Percentiles rank a stretch among this genome's conserved stretches.
Evolutionary conservation across 2,888 invertebrate species (phyloP).

Genomic region (Scrobipalpa atriplicella): DNA sequence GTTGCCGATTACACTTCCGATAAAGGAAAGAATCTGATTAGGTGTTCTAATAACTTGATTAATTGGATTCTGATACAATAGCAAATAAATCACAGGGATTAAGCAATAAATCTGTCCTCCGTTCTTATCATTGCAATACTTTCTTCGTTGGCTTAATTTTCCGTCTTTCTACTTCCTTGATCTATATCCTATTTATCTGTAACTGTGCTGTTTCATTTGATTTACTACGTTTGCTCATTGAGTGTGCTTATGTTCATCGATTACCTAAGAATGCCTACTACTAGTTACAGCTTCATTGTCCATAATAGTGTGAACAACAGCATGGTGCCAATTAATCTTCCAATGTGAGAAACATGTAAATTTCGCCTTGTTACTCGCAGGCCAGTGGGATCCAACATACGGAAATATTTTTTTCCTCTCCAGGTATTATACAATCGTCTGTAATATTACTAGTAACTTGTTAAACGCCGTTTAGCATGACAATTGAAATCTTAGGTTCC

Average conservation of each 20-base stretch:
- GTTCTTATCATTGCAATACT: conserved; percentile 10
- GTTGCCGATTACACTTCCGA: not conserved
- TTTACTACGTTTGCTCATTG: not conserved
- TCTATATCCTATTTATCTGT: not conserved
- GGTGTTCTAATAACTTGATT: not conserved
- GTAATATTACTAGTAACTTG: conserved; percentile 14
- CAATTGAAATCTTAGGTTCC: conserved; percentile 34
- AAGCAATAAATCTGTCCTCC: conserved; percentile 6
- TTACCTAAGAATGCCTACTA: not conserved
- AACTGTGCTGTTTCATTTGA: not conserved
- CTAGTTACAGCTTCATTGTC: not conserved
- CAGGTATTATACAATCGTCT: conserved; percentile 15
- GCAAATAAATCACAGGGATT: conserved; percentile 8
- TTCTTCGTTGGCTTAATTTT: not conserved
- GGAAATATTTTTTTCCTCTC: conserved; percentile 25
- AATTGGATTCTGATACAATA: not conserved
- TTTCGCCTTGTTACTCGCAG: conserved; percentile 12
- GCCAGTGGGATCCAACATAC: conserved; percentile 22
- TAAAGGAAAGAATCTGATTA: not conserved
- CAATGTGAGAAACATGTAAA: conserved; percentile 26
- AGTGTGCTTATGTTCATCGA: not conserved
- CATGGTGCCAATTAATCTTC: conserved; percentile 16
- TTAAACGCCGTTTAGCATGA: conserved; percentile 37
- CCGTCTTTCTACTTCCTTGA: not conserved
- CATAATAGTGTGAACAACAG: conserved; percentile 22